These are phyloP conservation scores for Drosophila mayri DNA, from an alignment of 1,140 invertebrate species.

Conservation along the genomic window DNA sequence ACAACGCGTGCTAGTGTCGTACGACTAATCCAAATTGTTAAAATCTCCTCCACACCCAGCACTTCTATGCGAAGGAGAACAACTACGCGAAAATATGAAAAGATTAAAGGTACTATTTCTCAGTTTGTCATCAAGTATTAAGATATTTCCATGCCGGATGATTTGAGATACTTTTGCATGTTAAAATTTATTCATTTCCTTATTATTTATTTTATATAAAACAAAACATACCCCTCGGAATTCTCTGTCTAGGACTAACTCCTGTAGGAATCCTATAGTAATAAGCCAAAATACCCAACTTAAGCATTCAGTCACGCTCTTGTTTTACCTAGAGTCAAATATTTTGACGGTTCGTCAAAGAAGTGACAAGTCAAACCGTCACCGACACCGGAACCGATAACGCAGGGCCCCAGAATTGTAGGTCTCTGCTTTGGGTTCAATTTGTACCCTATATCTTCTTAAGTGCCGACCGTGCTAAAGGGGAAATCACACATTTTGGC, in stretches of 20 bases:
- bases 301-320: slow-evolving; percentile 34
- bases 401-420: slow-evolving; percentile 52
- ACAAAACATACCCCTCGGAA: not conserved
- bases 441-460: slow-evolving; percentile 30
- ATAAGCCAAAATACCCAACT: not conserved
- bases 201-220: not conserved
- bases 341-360: slow-evolving; percentile 67
- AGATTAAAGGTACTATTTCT: not conserved
- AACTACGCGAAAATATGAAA: slow-evolving; percentile 1
- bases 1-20: slow-evolving; percentile 73
- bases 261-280: not conserved
- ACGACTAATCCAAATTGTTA: slow-evolving; percentile 50
- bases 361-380: slow-evolving; percentile 29
- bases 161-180: not conserved
- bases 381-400: slow-evolving; percentile 61
- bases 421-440: slow-evolving; percentile 18
- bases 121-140: not conserved
- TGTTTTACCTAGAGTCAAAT: slow-evolving; percentile 41
- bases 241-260: not conserved
- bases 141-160: not conserved
- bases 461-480: slow-evolving; percentile 60
- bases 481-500: slow-evolving; percentile 76
- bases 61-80: slow-evolving; percentile 6
- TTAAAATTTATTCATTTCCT: not conserved
- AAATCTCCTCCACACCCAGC: slow-evolving; percentile 13